Base-by-base conservation (phyloP, 1,140 invertebrate genomes). In the Agraylea sexmaculata region DNA sequence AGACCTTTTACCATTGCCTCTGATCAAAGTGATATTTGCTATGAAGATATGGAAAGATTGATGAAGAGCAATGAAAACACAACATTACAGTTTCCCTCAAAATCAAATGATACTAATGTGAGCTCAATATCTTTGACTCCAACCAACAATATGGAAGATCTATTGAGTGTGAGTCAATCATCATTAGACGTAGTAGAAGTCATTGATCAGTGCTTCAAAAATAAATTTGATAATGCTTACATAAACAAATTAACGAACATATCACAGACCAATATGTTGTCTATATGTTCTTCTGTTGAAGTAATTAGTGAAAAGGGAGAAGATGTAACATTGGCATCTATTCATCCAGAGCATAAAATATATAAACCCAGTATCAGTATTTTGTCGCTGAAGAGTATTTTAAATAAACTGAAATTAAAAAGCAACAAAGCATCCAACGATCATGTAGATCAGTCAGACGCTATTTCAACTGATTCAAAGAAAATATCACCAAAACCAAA, bases 291-390 rank as follows among this genome's bases (percentile, higher is more conserved):
- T 1, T 68, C 65, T 5, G 64, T 62, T 46, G 65, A 68, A 56
- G 58, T 61, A 1, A 53, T 66, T 32, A 52, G 56, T 12, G 40
- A 52, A 30, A 60, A 63, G 27, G 53, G 44, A 28, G 56, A 49
- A 45, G 47, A 49, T 16, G 43, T 49, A 31, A 21, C 25, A 8
- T 15, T 29, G 16, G 33, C 36, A 18, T 31, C 37, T 10, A 21
- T 81, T 39, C 80, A 83, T 55, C 80, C 81, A 0, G 79, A 83
- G 52, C 78, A 83, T 50, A 82, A 79, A 58, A 82, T 85, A 45
- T 84, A 85, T 49, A 71, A 76, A 43, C 67, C 74, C 1, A 71
- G 56, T n/a, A 56, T 55, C 4, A 66, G 64, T 40, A 58, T 65
- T 19, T 46, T 66, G 4, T 66, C 65, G 1, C 49, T 68, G 4